phyloP scores from a whole-genome alignment of 1,140 invertebrate genomes.

The Heterodera schachtii region DNA sequence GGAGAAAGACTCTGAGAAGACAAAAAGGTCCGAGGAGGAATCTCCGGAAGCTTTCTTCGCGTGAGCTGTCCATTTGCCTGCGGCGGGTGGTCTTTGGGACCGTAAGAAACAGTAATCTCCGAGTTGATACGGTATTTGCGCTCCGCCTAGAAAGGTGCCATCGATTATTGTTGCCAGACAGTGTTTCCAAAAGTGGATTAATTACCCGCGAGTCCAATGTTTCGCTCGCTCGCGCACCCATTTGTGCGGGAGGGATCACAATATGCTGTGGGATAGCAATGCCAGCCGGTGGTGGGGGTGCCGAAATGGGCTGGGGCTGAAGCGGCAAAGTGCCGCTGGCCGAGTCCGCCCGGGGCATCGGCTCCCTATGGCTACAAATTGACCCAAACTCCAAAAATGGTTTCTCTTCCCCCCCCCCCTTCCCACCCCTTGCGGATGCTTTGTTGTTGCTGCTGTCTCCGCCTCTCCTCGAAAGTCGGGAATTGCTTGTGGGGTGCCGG shows the following conservation, averaged over 20 bases:
- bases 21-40: background rate
- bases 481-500: background rate
- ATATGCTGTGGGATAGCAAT: conserved; percentile 46
- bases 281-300: conserved; percentile 8
- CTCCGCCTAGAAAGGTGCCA: conserved; percentile 24
- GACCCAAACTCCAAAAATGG: too few relatives aligned
- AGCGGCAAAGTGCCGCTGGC: background rate
- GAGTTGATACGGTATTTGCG: conserved; percentile 52
- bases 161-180: background rate
- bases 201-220: conserved; percentile 28
- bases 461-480: background rate
- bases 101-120: conserved; percentile 50
- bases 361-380: background rate
- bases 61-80: background rate
- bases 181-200: background rate
- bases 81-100: conserved; percentile 29
- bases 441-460: background rate
- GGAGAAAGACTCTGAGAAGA: background rate
- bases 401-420: too few relatives aligned
- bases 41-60: conserved; percentile 11
- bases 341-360: background rate
- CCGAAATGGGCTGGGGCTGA: background rate
- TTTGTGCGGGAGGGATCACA: conserved; percentile 25
- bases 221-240: conserved; percentile 13
- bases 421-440: too few relatives aligned